A percentile compares a stretch with the other conserved stretches of the same genome.
Evolutionary conservation across 2,797 vertebrate species (phyloP).

Genomic region (Acrocephalus scirpaceus): DNA sequence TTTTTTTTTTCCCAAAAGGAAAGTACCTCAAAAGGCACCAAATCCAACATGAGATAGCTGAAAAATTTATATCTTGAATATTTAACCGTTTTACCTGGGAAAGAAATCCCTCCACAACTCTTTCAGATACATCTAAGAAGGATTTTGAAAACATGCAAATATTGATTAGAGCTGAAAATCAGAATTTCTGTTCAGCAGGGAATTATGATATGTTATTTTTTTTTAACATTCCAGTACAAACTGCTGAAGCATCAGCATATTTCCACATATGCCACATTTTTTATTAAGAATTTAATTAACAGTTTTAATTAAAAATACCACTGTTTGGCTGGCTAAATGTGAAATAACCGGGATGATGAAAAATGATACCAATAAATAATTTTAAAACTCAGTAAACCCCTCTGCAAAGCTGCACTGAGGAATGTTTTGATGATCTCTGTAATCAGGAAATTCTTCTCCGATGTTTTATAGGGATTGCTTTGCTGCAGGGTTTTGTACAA

Average conservation of each 20-base stretch:
- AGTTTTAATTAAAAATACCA: constrained; percentile 8
- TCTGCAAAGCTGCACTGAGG: neutral
- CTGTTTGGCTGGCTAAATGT: neutral
- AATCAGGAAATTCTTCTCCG: neutral
- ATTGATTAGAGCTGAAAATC: constrained; percentile 4
- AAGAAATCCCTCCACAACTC: neutral
- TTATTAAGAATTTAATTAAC: constrained; percentile 4
- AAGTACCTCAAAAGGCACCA: neutral
- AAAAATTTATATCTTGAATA: neutral
- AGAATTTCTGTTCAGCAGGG: neutral
- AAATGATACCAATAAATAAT: neutral
- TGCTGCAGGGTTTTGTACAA: neutral
- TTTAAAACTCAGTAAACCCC: neutral
- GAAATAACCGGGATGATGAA: neutral
- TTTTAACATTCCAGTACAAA: neutral
- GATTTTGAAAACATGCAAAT: neutral
- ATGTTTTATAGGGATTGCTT: neutral
- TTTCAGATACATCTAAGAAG: neutral
- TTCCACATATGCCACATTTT: constrained; percentile 6
- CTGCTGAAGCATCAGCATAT: neutral
- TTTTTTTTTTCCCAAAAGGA: neutral
- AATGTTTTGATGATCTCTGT: neutral
- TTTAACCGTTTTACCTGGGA: neutral
- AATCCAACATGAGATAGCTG: neutral
- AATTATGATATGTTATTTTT: neutral